Evolutionary conservation across 2,797 vertebrate species (phyloP).

Genomic region (Podarcis lilfordi): DNA sequence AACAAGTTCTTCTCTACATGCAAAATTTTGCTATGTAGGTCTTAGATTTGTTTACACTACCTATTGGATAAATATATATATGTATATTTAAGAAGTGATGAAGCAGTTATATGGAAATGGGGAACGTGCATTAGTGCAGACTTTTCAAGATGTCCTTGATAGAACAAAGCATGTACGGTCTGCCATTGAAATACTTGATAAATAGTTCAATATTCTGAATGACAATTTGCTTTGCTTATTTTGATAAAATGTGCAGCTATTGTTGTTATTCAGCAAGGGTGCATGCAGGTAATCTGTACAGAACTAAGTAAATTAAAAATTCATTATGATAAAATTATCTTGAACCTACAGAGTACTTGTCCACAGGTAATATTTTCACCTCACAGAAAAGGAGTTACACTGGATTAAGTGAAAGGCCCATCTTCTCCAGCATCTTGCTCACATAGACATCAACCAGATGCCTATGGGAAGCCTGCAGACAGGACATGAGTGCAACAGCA

Average conservation of each 20-base stretch:
- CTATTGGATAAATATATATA: slow-evolving; percentile 15
- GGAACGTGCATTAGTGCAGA: background rate
- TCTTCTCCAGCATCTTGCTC: no score
- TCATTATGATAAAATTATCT: background rate
- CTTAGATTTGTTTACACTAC: background rate
- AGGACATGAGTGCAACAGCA: no score
- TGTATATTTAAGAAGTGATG: background rate
- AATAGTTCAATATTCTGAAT: fast-evolving
- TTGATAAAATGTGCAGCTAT: background rate
- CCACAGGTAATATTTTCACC: background rate
- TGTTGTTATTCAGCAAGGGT: background rate
- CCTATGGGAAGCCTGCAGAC: no score
- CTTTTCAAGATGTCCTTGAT: background rate
- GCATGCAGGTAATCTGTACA: background rate
- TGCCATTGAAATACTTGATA: background rate
- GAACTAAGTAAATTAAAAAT: background rate
- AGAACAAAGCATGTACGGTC: background rate
- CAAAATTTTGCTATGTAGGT: background rate
- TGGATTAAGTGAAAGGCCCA: no score
- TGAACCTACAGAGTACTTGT: background rate
- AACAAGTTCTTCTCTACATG: background rate
- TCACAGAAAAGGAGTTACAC: no score
- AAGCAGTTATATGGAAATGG: background rate
- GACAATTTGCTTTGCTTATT: background rate
- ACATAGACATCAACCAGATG: no score